A percentile compares a stretch with the other conserved stretches of the same genome.
Evolutionary conservation across 2,113 vertebrate genomes (phyloP).

Genomic region (Hippocampus abdominalis): DNA sequence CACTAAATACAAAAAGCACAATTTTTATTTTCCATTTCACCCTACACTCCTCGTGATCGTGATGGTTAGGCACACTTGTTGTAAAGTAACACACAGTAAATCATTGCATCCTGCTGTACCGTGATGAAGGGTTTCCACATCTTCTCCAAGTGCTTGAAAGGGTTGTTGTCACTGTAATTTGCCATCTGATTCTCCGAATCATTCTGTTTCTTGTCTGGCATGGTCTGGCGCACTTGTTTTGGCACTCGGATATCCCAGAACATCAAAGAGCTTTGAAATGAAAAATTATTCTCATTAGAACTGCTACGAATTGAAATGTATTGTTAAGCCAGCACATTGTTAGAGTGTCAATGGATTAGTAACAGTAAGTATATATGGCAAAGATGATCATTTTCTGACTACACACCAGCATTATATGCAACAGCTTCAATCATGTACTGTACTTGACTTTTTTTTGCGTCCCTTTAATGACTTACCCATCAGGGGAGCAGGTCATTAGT

Average conservation of each 20-base stretch:
- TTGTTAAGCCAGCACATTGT: not conserved
- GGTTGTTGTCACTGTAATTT: slow-evolving; percentile 42
- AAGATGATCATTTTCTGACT: too few relatives aligned
- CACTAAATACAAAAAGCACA: too few relatives aligned
- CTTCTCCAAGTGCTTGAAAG: slow-evolving; percentile 79
- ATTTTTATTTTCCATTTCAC: too few relatives aligned
- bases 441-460: not conserved
- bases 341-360: not conserved
- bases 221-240: slow-evolving; percentile 27
- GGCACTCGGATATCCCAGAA: slow-evolving; percentile 85
- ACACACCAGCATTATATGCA: too few relatives aligned
- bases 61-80: too few relatives aligned
- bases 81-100: too few relatives aligned
- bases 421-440: not conserved
- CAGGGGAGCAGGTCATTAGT: slow-evolving; percentile 84
- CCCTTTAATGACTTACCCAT: slow-evolving; percentile 72
- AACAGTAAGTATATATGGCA: not conserved
- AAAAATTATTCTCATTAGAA: not conserved
- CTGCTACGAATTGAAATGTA: not conserved
- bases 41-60: too few relatives aligned
- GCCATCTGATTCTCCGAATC: slow-evolving; percentile 55
- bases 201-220: slow-evolving; percentile 54
- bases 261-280: slow-evolving; percentile 72
- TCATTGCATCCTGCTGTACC: slow-evolving; percentile 59
- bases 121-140: slow-evolving; percentile 84